phyloP scores from a whole-genome alignment of 2,888 invertebrate species.

The Saturnia pavonia region DNA sequence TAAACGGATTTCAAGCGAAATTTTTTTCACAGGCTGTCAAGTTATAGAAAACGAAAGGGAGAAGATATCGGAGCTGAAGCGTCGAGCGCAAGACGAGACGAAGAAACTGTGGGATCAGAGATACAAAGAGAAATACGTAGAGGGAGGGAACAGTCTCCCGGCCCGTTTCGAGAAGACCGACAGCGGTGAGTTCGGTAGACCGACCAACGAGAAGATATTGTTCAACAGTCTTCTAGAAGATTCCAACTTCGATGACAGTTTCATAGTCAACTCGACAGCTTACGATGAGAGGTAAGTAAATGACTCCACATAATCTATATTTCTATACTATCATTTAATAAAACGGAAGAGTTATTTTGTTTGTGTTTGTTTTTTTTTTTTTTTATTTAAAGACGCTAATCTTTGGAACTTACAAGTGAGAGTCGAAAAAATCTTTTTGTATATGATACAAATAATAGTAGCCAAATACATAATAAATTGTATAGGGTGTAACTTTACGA shows the following conservation, averaged over 20 bases:
- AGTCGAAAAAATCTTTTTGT: no score
- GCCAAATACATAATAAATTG: no score
- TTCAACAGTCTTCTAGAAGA: slow-evolving; percentile 43
- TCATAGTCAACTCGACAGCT: slow-evolving; percentile 57
- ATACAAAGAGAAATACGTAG: slow-evolving; percentile 38
- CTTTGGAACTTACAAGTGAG: no score
- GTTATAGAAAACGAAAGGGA: slow-evolving; percentile 95
- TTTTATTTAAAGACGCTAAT: no score
- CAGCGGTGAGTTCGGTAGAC: slow-evolving; percentile 31
- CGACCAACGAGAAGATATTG: slow-evolving; percentile 11
- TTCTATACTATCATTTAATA: no score
- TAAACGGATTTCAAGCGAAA: no score
- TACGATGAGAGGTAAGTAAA: slow-evolving; percentile 71
- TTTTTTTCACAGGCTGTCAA: slow-evolving; percentile 86
- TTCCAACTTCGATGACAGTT: slow-evolving; percentile 57
- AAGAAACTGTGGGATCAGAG: slow-evolving; percentile 91
- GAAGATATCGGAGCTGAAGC: slow-evolving; percentile 92
- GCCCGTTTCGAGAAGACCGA: slow-evolving; percentile 16
- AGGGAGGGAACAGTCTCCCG: slow-evolving; percentile 10
- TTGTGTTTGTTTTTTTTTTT: no score
- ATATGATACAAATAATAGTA: no score
- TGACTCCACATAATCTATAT: no score
- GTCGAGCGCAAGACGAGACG: slow-evolving; percentile 94
- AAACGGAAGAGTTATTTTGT: no score
- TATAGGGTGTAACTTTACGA: no score